Evolutionary conservation across 2,797 vertebrate genomes (phyloP).

Genomic region (Pipistrellus pipistrellus): DNA sequence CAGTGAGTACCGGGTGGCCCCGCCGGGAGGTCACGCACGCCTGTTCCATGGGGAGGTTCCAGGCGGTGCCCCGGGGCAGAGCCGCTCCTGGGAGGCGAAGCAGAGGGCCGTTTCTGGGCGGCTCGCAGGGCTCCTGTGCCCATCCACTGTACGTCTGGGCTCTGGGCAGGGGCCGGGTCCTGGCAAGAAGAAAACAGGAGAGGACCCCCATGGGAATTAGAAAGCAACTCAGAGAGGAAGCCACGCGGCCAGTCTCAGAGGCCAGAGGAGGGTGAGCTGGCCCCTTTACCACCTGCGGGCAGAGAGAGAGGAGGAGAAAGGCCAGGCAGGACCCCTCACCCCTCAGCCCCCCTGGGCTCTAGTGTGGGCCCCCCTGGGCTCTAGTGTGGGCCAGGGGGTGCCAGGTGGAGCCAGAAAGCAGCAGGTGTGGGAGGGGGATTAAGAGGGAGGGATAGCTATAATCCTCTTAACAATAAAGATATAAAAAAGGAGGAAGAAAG

Average conservation of each 20-base stretch:
- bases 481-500: background rate
- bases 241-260: background rate
- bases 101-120: slow-evolving; percentile 65
- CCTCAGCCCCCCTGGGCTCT: background rate
- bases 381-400: background rate
- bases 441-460: too few relatives aligned
- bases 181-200: slow-evolving; percentile 72
- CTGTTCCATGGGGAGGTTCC: slow-evolving; percentile 63
- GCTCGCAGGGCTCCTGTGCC: slow-evolving; percentile 75
- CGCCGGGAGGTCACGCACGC: slow-evolving; percentile 63
- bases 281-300: background rate
- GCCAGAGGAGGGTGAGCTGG: background rate
- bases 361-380: background rate
- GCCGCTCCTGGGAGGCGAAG: slow-evolving; percentile 40
- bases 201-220: slow-evolving; percentile 23
- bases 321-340: background rate
- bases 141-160: slow-evolving; percentile 77
- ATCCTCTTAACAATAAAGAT: too few relatives aligned
- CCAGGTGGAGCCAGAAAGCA: background rate
- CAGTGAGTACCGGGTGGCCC: slow-evolving; percentile 71
- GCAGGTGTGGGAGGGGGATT: too few relatives aligned
- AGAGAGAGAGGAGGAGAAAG: background rate
- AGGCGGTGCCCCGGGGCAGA: slow-evolving; percentile 42
- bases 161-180: slow-evolving; percentile 70
- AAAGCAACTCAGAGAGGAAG: background rate